These are phyloP conservation scores for Poecilia gillii DNA, from an alignment of 2,797 vertebrate species.

Conservation along the genomic window DNA sequence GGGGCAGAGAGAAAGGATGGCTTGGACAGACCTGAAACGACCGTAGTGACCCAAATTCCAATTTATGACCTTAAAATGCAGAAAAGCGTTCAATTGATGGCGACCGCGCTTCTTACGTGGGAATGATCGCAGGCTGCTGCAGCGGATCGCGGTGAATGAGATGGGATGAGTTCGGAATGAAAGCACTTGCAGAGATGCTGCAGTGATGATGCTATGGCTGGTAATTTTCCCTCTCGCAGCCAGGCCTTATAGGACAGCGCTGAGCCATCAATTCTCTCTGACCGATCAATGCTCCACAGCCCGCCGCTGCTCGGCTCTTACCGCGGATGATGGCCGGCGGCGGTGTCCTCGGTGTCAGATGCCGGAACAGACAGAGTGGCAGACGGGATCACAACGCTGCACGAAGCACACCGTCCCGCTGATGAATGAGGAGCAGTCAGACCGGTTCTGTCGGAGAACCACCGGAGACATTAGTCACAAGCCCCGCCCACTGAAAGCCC, in stretches of 20 bases:
- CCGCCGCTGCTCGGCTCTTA: constrained; percentile 50
- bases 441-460: constrained; percentile 37
- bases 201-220: constrained; percentile 27
- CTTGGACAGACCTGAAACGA: not conserved
- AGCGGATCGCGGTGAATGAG: not conserved
- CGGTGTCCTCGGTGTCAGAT: constrained; percentile 40
- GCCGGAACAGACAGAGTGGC: constrained; percentile 39
- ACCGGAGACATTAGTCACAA: constrained; percentile 35
- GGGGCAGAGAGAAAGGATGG: not conserved
- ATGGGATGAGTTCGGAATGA: not conserved
- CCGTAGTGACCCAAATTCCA: not conserved
- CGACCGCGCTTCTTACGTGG: not conserved
- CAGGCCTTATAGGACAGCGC: constrained; percentile 16
- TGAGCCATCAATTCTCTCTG: constrained; percentile 8
- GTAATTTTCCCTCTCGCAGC: constrained; percentile 36
- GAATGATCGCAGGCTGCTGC: not conserved
- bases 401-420: constrained; percentile 33
- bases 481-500: constrained; percentile 57
- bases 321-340: constrained; percentile 55
- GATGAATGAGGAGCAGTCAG: constrained; percentile 51
- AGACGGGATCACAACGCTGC: constrained; percentile 20
- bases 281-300: constrained; percentile 15
- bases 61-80: not conserved
- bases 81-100: not conserved
- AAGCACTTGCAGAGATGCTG: not conserved